phyloP scores from a whole-genome alignment of 2,888 invertebrate species.

The Melanchra persicariae region DNA sequence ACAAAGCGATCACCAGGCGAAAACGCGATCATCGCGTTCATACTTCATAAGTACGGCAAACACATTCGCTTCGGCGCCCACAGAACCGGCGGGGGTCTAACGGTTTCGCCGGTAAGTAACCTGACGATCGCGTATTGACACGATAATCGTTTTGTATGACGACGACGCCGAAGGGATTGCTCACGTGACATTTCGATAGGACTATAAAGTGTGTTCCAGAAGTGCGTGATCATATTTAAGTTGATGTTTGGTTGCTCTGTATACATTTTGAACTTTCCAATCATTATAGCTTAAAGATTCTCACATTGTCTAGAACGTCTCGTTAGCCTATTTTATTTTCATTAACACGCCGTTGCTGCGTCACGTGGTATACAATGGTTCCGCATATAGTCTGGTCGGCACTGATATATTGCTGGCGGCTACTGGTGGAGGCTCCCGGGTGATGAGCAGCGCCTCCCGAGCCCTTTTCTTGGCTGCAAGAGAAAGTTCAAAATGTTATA shows the following conservation, averaged over 20 bases:
- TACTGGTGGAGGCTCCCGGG: slow-evolving; percentile 77
- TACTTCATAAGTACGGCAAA: too few relatives aligned
- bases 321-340: background rate
- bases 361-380: slow-evolving; percentile 87
- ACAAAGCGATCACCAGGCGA: too few relatives aligned
- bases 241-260: too few relatives aligned
- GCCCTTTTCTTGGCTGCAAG: slow-evolving; percentile 81
- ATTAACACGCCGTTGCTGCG: background rate
- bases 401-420: slow-evolving; percentile 81
- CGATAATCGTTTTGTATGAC: too few relatives aligned
- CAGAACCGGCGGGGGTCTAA: too few relatives aligned
- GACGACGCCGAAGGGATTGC: background rate
- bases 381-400: slow-evolving; percentile 84
- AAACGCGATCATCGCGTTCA: too few relatives aligned
- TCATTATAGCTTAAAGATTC: background rate
- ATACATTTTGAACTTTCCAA: too few relatives aligned
- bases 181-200: background rate
- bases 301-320: background rate
- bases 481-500: background rate
- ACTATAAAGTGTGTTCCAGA: too few relatives aligned
- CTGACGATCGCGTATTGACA: too few relatives aligned
- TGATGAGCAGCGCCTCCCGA: slow-evolving; percentile 76
- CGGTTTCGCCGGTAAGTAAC: too few relatives aligned
- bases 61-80: fast-evolving
- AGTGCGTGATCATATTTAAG: too few relatives aligned